A percentile compares a stretch with the other conserved stretches of the same genome.
Evolutionary conservation across 2,113 vertebrate species (phyloP).

Genomic region (Serinus canaria): DNA sequence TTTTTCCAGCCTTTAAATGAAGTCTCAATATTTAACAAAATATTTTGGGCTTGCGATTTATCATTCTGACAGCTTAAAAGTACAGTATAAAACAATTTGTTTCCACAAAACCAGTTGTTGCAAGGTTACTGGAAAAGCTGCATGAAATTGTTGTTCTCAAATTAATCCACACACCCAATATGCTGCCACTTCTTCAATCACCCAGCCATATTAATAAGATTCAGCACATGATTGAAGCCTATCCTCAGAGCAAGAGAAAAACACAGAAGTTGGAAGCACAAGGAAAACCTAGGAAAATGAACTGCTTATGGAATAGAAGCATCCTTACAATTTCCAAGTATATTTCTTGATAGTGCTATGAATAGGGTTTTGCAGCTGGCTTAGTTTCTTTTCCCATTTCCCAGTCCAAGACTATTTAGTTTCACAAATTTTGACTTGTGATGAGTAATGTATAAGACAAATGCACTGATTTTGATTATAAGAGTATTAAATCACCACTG

Average conservation of each 20-base stretch:
- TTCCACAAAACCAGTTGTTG: background rate
- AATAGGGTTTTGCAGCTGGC: background rate
- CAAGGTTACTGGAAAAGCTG: background rate
- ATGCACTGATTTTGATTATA: constrained; percentile 17
- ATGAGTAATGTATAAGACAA: background rate
- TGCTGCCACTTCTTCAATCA: background rate
- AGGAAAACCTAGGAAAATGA: background rate
- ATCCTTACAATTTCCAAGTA: background rate
- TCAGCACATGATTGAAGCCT: background rate
- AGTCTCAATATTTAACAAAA: background rate
- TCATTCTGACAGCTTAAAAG: background rate
- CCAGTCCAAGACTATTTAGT: background rate
- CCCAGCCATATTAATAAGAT: background rate
- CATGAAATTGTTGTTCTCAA: background rate
- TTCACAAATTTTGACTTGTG: background rate
- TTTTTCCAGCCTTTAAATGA: background rate
- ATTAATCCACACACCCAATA: background rate
- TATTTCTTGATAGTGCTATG: background rate
- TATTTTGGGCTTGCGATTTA: background rate
- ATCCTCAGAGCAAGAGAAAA: background rate
- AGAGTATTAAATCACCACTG: background rate
- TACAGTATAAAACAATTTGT: background rate
- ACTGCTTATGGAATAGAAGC: background rate
- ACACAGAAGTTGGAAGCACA: background rate
- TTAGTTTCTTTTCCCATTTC: background rate